phyloP scores from a whole-genome alignment of 2,888 invertebrate genomes.

The Hipparchia sbordonii region DNA sequence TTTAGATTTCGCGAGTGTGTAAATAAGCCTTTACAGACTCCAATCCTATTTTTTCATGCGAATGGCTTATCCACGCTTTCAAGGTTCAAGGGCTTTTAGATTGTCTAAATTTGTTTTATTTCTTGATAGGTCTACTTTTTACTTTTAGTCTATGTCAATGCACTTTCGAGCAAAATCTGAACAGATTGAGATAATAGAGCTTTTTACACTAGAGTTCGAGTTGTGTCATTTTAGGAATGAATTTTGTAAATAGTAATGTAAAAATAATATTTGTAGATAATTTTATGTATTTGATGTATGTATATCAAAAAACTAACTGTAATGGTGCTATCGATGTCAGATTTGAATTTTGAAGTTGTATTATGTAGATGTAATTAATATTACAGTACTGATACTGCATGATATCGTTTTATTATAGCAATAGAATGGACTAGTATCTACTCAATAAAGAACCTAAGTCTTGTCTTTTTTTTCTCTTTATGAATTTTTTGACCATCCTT shows the following conservation, averaged over 20 bases:
- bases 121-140: neutral
- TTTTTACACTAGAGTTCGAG: neutral
- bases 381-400: slow-evolving; percentile 10
- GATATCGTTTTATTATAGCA: slow-evolving; percentile 5
- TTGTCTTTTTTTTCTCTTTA: too few species aligned
- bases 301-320: slow-evolving; percentile 29
- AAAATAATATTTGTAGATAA: slow-evolving; percentile 41
- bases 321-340: slow-evolving; percentile 48
- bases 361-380: slow-evolving; percentile 1
- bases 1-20: too few species aligned
- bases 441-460: too few species aligned
- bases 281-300: slow-evolving; percentile 37
- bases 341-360: slow-evolving; percentile 30
- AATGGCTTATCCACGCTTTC: too few species aligned
- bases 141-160: too few species aligned
- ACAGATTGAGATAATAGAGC: neutral
- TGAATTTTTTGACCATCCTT: too few species aligned
- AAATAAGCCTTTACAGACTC: too few species aligned
- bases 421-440: neutral
- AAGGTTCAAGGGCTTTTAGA: too few species aligned
- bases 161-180: neutral
- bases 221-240: slow-evolving; percentile 40
- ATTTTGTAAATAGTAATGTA: slow-evolving; percentile 40
- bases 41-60: too few species aligned
- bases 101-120: neutral